Percentiles rank a stretch among this genome's conserved stretches.
Evolutionary conservation across 2,888 invertebrate species (phyloP).

Genomic region (Deroplatys truncata): DNA sequence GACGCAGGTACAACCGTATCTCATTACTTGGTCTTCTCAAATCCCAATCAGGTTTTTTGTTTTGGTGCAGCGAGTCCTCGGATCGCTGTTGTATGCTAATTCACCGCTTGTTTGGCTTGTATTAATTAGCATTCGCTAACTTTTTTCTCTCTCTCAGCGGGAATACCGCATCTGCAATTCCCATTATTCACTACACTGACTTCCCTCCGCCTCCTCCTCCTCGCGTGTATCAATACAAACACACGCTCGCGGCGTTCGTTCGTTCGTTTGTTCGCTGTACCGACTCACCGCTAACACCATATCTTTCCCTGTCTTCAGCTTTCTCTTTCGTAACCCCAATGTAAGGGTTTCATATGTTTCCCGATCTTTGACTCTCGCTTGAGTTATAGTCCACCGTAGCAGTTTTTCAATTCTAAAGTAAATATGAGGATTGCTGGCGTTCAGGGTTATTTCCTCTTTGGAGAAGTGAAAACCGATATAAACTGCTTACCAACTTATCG

Average conservation of each 20-base stretch:
- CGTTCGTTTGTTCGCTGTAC: not conserved
- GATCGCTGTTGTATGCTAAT: not conserved
- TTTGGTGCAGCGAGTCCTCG: not conserved
- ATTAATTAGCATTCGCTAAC: not conserved
- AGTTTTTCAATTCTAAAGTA: too few relatives aligned
- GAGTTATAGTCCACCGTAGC: too few relatives aligned
- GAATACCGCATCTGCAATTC: not conserved
- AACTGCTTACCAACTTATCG: too few relatives aligned
- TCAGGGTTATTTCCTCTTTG: too few relatives aligned
- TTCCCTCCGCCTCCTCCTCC: not conserved
- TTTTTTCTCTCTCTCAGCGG: not conserved
- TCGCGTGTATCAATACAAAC: not conserved
- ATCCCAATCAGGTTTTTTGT: not conserved
- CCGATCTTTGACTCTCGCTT: too few relatives aligned
- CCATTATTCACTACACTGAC: not conserved
- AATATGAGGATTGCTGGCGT: too few relatives aligned
- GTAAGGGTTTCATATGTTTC: too few relatives aligned
- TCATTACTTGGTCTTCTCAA: not conserved
- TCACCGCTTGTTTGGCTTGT: not conserved
- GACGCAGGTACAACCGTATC: not conserved
- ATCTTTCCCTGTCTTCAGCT: not conserved
- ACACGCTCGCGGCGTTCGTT: not conserved
- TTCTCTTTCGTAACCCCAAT: too few relatives aligned
- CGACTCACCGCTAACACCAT: not conserved
- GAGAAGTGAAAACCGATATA: too few relatives aligned